These are phyloP conservation scores for Cuniculus paca DNA, from an alignment of 2,797 vertebrate genomes.

Conservation along the genomic window DNA sequence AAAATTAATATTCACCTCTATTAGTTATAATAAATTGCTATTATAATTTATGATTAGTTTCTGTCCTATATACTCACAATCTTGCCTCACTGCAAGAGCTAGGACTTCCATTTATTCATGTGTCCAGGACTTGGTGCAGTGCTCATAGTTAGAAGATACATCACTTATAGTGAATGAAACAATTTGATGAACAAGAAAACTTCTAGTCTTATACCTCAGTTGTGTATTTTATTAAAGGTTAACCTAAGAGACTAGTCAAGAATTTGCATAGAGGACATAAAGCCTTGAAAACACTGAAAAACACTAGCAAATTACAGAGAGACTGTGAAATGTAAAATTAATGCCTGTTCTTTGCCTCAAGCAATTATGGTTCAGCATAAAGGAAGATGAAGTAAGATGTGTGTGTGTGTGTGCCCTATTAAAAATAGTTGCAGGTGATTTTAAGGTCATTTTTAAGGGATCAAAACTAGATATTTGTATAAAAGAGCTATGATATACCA, in stretches of 20 bases:
- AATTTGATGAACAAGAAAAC: not conserved
- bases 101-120: not conserved
- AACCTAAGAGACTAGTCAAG: not conserved
- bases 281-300: not conserved
- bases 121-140: not conserved
- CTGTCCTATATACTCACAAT: not conserved
- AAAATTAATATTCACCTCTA: not conserved
- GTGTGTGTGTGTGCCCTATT: not conserved
- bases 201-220: not conserved
- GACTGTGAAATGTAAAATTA: not conserved
- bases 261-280: not conserved
- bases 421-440: not conserved
- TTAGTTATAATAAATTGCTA: not conserved
- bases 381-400: not conserved
- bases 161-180: not conserved
- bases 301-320: not conserved
- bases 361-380: not conserved
- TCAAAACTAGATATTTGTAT: slow-evolving; percentile 27
- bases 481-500: not conserved
- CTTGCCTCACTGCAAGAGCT: not conserved
- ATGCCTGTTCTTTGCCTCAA: not conserved
- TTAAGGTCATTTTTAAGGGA: not conserved
- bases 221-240: not conserved
- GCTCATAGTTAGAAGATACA: not conserved
- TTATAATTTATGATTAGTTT: slow-evolving; percentile 7